Evolutionary conservation across 2,797 vertebrate species (phyloP), one percentile per base, ranked within the genome.

Genomic region (Oryzias dopingdopingensis): DNA sequence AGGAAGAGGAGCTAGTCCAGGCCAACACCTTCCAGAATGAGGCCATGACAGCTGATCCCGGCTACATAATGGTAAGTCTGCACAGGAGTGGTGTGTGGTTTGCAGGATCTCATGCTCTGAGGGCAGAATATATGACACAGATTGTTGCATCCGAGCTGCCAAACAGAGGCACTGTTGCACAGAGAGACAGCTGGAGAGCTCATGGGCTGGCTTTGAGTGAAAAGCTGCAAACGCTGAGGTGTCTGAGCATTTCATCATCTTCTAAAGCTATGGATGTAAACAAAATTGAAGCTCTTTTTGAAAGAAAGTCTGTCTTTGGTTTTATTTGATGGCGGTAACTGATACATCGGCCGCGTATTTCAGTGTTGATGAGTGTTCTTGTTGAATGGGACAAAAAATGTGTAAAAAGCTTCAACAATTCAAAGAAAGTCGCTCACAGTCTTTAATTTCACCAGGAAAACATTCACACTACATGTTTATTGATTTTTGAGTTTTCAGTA

Each of bases 21-120:
- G 94, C 94, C 81, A 99, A 99, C 84, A 99, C 96, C 0, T 85
- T 92, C 69, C 95, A 98, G 86, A 99, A 99, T 18, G 97, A 99
- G 88, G 82, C 92, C 59, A 88, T 91, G 78, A 89, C 70, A 22
- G 77, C 89, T 15, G 95, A 97, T 23, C 84, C 90, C 0, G 90
- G 89, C 14, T 89, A 84, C 62, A 52, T 92, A 37, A 14, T 92
- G 93, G 96, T 96, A 46, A 5, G 40, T 23, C n/a, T 43, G 20
- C 14, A 14, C 5, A 44, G 45, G 17, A 49, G 17, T 32, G 41
- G 45, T 3, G 29, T 40, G 13, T 16, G 14, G 14, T 52, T 22
- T 22, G 20, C 18, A 22, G 3, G 42, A 17, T 44, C 5, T 14
- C 4, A 14, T n/a, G 14, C 52, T 46, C 57, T 22, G n/a, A 4